Base-by-base conservation (phyloP, 1,140 invertebrate species). In the Anastatus disparis region DNA sequence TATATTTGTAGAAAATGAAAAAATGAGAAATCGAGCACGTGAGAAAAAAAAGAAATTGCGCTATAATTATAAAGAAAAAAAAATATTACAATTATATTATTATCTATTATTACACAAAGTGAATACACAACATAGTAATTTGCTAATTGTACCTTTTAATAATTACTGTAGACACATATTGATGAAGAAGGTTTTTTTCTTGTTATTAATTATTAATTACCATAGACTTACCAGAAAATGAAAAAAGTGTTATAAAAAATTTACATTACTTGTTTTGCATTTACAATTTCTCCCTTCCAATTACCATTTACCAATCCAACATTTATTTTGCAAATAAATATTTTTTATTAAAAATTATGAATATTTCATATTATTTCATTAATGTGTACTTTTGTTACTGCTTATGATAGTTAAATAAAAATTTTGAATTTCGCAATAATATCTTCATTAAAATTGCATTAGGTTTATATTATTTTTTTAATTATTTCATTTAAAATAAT, bases 91-190 rank as follows among this genome's bases (percentile, higher is more conserved):
- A 84, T 84, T 85, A 85, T 84, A 85, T 85, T 81, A 82, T 81
- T 84, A 84, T 79, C 78, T 83, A 85, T 84, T 85, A 85, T 83
- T 85, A 85, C 82, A 85, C 82, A 83, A 85, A 84, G 82, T 84
- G 81, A 84, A 84, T 84, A 85, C 80, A 85, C 82, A 81, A 84
- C 78, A 85, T 85, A 84, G 82, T 85, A 84, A 85, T 85, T 85
- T 85, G 82, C 83, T 85, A 85, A 85, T 85, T 85, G 82, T 85
- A 85, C 83, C 83, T 85, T 85, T 85, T 84, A 85, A 84, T 85
- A 84, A 85, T 85, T 85, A 85, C 78, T 85, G 80, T 85, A 85
- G 83, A 85, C 81, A 84, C 78, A 84, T 35, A n/a, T 84, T 82
- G 79, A 85, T 80, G 78, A 83, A 83, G 78, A 80, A 80, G 77